These are phyloP conservation scores for Emys orbicularis DNA, from an alignment of 2,797 vertebrate species.

Conservation along the genomic window DNA sequence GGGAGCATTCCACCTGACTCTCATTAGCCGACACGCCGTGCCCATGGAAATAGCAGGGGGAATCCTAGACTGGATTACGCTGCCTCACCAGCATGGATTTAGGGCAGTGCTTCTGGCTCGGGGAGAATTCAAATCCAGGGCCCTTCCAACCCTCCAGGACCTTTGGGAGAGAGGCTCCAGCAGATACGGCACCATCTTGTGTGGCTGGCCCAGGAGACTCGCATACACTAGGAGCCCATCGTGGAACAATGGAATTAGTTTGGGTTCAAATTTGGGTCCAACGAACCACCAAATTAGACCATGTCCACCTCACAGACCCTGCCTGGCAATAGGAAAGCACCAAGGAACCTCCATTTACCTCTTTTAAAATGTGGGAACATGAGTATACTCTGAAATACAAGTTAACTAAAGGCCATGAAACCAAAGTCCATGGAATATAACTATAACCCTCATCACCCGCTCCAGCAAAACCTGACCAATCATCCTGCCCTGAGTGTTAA, in stretches of 20 bases:
- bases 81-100: neutral
- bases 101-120: accelerated
- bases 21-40: neutral
- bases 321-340: neutral
- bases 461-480: neutral
- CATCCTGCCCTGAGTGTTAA: neutral
- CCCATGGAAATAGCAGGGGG: neutral
- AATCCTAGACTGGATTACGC: neutral
- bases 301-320: accelerated
- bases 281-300: neutral
- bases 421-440: neutral
- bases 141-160: neutral
- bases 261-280: neutral
- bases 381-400: neutral
- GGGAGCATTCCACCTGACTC: neutral
- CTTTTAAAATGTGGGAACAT: neutral
- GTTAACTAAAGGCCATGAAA: neutral
- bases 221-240: neutral
- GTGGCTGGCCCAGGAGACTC: neutral
- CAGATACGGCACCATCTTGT: accelerated
- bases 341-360: neutral
- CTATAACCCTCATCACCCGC: neutral
- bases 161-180: neutral
- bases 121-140: accelerated
- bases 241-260: neutral